Conservation (phyloP, 2,888 invertebrate genomes). For the Plebejus anna region DNA sequence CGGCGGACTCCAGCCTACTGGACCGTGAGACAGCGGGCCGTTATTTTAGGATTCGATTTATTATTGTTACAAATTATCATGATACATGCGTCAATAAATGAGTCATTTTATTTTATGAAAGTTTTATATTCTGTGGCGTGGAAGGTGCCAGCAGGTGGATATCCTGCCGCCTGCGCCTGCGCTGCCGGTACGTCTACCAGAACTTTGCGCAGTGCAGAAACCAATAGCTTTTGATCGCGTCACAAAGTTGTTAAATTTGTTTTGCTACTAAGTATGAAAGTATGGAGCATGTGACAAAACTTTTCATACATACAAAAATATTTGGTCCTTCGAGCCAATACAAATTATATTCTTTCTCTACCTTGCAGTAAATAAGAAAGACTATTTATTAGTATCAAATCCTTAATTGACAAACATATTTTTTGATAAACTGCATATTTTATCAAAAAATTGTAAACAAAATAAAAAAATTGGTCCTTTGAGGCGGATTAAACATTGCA, state of each 20-base stretch:
- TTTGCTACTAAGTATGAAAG: too few species aligned
- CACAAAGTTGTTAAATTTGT: too few species aligned
- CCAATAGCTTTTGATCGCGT: not conserved
- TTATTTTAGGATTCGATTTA: slow-evolving; percentile 37
- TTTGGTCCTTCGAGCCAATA: too few species aligned
- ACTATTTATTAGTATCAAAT: too few species aligned
- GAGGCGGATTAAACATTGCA: not conserved
- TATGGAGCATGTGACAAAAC: too few species aligned
- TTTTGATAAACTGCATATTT: too few species aligned
- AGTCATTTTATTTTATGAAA: slow-evolving; percentile 19
- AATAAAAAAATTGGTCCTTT: not conserved
- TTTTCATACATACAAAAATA: too few species aligned
- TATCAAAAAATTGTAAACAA: too few species aligned
- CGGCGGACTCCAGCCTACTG: slow-evolving; percentile 39
- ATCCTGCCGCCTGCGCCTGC: not conserved
- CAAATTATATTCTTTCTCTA: too few species aligned
- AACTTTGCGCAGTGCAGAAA: not conserved
- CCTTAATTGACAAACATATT: too few species aligned
- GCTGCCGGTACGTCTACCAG: not conserved
- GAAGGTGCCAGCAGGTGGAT: not conserved
- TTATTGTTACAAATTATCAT: slow-evolving; percentile 33
- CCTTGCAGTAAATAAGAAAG: too few species aligned
- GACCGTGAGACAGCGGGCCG: slow-evolving; percentile 35
- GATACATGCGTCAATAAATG: slow-evolving; percentile 29
- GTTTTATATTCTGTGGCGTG: not conserved